Evolutionary conservation across 2,113 vertebrate species (phyloP).

Genomic region (human (Homo sapiens)): GRCh38 chr16:70645001-70645500

Average conservation of each 20-base stretch:
- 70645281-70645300: not conserved
- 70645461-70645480: not conserved
- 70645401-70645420: not conserved
- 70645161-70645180: rapidly evolving
- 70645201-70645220: not conserved
- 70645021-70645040: no score
- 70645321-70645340: not conserved
- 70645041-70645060: rapidly evolving
- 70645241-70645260: not conserved
- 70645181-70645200: not conserved
- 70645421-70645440: not conserved
- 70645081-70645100: no score
- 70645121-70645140: rapidly evolving
- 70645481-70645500: not conserved
- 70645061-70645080: rapidly evolving
- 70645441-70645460: not conserved
- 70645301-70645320: not conserved
- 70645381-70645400: not conserved
- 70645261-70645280: not conserved
- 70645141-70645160: no score
- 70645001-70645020: rapidly evolving
- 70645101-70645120: rapidly evolving
- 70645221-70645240: not conserved
- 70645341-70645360: no score
- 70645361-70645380: not conserved